These are phyloP conservation scores for Microplitis manilae DNA, from an alignment of 2,888 invertebrate genomes.

Conservation along the genomic window DNA sequence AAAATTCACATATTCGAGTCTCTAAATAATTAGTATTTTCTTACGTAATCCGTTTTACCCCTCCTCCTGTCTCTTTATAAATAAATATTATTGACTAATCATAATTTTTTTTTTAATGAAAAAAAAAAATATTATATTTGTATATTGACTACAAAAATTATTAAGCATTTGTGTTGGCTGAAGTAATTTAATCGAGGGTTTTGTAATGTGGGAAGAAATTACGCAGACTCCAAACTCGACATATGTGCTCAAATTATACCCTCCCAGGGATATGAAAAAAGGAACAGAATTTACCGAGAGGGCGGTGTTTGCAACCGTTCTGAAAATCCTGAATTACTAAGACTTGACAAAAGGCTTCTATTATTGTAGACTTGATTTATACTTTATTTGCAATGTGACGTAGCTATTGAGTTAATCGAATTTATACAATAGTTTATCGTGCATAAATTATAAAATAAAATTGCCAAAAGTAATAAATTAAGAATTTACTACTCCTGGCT, in stretches of 20 bases:
- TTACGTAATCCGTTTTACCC: too few species aligned
- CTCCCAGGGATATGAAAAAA: slow-evolving; percentile 42
- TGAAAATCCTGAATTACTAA: slow-evolving; percentile 19
- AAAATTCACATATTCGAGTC: too few species aligned
- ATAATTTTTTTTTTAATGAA: slow-evolving; percentile 8
- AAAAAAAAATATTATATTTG: background rate
- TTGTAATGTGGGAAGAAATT: slow-evolving; percentile 61
- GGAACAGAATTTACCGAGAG: slow-evolving; percentile 53
- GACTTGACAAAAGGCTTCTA: slow-evolving; percentile 57
- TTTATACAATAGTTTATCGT: background rate
- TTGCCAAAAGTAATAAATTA: background rate
- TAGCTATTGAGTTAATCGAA: slow-evolving; percentile 7
- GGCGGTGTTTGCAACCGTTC: slow-evolving; percentile 54
- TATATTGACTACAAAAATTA: background rate
- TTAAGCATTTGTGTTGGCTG: slow-evolving; percentile 44
- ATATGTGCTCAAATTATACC: slow-evolving; percentile 47
- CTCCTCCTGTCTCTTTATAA: too few species aligned
- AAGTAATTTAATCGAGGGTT: slow-evolving; percentile 59
- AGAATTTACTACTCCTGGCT: background rate
- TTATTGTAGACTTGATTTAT: slow-evolving; percentile 70
- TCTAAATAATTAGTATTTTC: too few species aligned
- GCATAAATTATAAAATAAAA: background rate
- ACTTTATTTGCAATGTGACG: slow-evolving; percentile 65
- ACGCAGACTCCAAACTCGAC: slow-evolving; percentile 58
- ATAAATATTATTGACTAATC: background rate